Evolutionary conservation across 2,888 invertebrate genomes (phyloP).

Genomic region (Eulithis testata): DNA sequence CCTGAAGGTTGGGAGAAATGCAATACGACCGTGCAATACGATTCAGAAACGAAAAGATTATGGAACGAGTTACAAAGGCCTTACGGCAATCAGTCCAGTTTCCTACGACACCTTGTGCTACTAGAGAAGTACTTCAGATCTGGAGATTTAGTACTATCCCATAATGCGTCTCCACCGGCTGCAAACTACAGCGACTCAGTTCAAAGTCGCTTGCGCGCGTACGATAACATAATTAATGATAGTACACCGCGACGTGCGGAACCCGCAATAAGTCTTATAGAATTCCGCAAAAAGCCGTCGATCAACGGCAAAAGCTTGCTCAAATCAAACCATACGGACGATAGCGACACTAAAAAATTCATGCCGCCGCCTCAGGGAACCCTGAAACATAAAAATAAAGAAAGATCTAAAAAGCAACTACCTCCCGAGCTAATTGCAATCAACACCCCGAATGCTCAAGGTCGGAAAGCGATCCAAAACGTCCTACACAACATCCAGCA

Average conservation of each 20-base stretch:
- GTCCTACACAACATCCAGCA: slow-evolving; percentile 80
- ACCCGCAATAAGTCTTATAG: slow-evolving; percentile 69
- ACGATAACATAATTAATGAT: slow-evolving; percentile 85
- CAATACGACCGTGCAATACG: slow-evolving; percentile 91
- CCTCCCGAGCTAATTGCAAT: slow-evolving; percentile 86
- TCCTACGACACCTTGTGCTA: slow-evolving; percentile 91
- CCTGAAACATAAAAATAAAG: slow-evolving; percentile 65
- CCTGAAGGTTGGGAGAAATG: slow-evolving; percentile 95
- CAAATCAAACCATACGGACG: slow-evolving; percentile 68
- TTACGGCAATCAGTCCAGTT: slow-evolving; percentile 94
- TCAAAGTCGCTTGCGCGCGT: slow-evolving; percentile 90
- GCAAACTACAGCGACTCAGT: slow-evolving; percentile 92
- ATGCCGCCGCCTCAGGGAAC: slow-evolving; percentile 67
- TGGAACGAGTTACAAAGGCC: slow-evolving; percentile 94
- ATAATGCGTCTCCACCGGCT: slow-evolving; percentile 90
- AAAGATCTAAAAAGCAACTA: slow-evolving; percentile 65
- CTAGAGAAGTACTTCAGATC: slow-evolving; percentile 93
- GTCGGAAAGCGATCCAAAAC: slow-evolving; percentile 77
- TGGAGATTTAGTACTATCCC: slow-evolving; percentile 90
- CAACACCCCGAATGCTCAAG: slow-evolving; percentile 77
- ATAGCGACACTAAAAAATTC: slow-evolving; percentile 64
- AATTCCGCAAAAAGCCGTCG: slow-evolving; percentile 74
- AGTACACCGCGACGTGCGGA: slow-evolving; percentile 58
- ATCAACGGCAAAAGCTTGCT: slow-evolving; percentile 76
- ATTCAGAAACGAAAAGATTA: slow-evolving; percentile 90